phyloP scores from a whole-genome alignment of 2,888 invertebrate species.

The Andrena praecox region DNA sequence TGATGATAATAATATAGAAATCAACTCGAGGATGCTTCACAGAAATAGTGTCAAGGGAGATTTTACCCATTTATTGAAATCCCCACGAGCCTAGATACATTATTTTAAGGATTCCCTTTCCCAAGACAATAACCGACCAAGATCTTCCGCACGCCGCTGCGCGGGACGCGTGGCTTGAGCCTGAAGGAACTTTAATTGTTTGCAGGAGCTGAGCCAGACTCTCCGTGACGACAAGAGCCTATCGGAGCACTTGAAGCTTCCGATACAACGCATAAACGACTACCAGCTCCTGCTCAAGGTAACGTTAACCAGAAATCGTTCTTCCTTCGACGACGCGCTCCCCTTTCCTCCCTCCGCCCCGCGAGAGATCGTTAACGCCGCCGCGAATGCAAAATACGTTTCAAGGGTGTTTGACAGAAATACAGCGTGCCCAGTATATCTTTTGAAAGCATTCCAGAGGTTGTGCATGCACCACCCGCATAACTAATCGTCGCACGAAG shows the following conservation, averaged over 20 bases:
- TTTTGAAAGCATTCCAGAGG: conserved; percentile 68
- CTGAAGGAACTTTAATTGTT: conserved; percentile 63
- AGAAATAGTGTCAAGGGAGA: too few relatives aligned
- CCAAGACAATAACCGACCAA: too few relatives aligned
- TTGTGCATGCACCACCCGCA: conserved; percentile 49
- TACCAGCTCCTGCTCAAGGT: conserved; percentile 98
- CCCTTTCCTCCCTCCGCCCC: background rate
- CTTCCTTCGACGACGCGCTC: too few relatives aligned
- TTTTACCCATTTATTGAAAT: too few relatives aligned
- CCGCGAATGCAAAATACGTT: conserved; percentile 52
- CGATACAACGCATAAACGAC: conserved; percentile 98
- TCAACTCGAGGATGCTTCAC: background rate
- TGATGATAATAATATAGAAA: background rate
- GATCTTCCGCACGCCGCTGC: background rate
- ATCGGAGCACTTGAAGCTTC: conserved; percentile 96
- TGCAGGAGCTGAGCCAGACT: conserved; percentile 93
- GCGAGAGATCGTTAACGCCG: conserved; percentile 30
- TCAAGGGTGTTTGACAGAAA: conserved; percentile 69
- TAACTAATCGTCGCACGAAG: conserved; percentile 18
- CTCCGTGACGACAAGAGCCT: conserved; percentile 95
- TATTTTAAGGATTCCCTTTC: too few relatives aligned
- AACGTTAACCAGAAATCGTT: conserved; percentile 7
- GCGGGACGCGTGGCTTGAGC: background rate
- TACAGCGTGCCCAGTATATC: conserved; percentile 54
- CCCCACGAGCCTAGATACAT: too few relatives aligned